Evolutionary conservation across 1,140 invertebrate species (phyloP), one percentile per base, ranked within the genome.

Genomic region (Magallana angulata): DNA sequence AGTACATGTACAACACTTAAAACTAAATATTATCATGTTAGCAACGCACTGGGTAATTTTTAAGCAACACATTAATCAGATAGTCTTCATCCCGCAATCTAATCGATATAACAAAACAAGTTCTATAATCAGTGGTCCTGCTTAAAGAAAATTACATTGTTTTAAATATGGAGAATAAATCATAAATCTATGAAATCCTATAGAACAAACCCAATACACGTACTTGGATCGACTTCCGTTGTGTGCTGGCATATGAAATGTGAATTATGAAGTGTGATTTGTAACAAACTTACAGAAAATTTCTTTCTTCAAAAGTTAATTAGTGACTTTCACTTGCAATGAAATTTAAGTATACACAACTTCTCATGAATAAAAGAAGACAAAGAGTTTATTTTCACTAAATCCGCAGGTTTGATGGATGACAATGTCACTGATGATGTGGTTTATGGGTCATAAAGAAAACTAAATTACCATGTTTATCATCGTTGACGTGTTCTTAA

Each of bases 281-380:
- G 18, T 71, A 30, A 62, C 18, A 18, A 18, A 30, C 18, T 71
- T 71, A 71, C 68, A 24, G 68, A 71, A 71, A 71, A 36, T 36
- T 36, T 30, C 68, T 71, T 71, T 30, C 18, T 71, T 71, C 18
- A 71, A 24, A 30, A 24, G 68, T 71, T 71, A 71, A 71, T 71
- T 71, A 71, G 68, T 71, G 68, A 71, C 36, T 71, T 71, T 71
- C 68, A 71, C 12, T 18, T 71, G n/a, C 68, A 71, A 36, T 36
- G 68, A 71, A 71, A 71, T 71, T 71, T 71, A 71, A 71, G 18
- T 71, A 71, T 71, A 71, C 68, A 71, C 8, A 71, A 30, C 68
- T 30, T 71, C 68, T 71, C 68, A 71, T 71, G 68, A 71, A 71
- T 71, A 71, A 71, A 71, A 71, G 68, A 71, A 71, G 68, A 71